These are phyloP conservation scores for Tachina grossa DNA, from an alignment of 2,888 invertebrate genomes.

Conservation along the genomic window DNA sequence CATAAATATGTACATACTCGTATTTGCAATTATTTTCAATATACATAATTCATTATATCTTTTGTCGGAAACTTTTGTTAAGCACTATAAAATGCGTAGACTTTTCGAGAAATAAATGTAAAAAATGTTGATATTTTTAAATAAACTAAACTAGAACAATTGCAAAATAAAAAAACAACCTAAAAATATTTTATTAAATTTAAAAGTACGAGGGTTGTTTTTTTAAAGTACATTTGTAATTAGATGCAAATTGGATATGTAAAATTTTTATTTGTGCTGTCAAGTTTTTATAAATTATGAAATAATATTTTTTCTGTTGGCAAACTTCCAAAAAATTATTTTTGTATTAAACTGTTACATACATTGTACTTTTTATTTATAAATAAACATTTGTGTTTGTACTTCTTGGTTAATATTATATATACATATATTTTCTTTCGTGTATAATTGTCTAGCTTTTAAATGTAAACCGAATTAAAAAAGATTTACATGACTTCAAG, in stretches of 20 bases:
- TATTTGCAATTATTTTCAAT: too few relatives aligned
- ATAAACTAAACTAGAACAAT: constrained; percentile 27
- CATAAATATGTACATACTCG: too few relatives aligned
- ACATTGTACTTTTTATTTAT: neutral
- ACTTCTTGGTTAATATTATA: neutral
- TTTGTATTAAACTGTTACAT: constrained; percentile 38
- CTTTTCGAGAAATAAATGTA: constrained; percentile 13
- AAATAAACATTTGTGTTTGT: neutral
- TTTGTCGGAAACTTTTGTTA: neutral
- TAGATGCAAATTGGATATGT: neutral
- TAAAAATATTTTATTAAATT: constrained; percentile 1
- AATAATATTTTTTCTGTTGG: constrained; percentile 49
- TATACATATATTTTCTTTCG: neutral
- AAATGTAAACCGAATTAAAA: constrained; percentile 9
- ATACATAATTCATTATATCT: too few relatives aligned
- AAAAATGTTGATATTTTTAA: constrained; percentile 39
- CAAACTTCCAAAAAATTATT: constrained; percentile 42
- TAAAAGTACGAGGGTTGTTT: constrained; percentile 2
- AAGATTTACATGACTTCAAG: constrained; percentile 15
- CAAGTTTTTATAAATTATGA: constrained; percentile 27
- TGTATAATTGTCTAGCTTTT: constrained; percentile 35
- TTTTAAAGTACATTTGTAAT: neutral
- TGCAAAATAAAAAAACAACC: neutral
- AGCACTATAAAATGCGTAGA: neutral
- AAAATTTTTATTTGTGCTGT: neutral